phyloP scores from a whole-genome alignment of 2,888 invertebrate genomes.

The Acronicta leporina region DNA sequence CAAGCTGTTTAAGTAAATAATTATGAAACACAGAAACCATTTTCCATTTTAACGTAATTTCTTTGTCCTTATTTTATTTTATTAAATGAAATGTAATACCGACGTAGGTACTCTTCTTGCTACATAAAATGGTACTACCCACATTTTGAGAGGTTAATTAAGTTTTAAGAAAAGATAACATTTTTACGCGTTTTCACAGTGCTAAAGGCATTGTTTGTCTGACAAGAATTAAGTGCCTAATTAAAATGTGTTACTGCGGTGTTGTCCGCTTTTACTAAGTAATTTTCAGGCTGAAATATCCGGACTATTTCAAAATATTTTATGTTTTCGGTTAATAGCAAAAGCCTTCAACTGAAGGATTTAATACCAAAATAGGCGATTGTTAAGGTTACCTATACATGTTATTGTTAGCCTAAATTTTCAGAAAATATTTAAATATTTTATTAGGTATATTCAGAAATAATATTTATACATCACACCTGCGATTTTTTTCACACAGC shows the following conservation, averaged over 20 bases:
- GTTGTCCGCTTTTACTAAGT: constrained; percentile 14
- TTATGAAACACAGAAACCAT: constrained; percentile 7
- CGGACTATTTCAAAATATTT: constrained; percentile 13
- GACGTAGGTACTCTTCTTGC: background rate
- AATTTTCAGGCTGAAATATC: constrained; percentile 29
- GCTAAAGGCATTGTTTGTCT: constrained; percentile 36
- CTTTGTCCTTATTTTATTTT: background rate
- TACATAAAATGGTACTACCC: constrained; percentile 11
- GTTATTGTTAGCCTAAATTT: no score
- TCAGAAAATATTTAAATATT: no score
- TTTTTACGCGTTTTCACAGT: constrained; percentile 46
- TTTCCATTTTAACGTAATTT: constrained; percentile 7
- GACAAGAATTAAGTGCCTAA: constrained; percentile 42
- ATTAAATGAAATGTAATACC: background rate
- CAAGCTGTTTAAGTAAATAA: no score
- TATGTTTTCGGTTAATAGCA: no score
- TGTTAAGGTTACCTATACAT: no score
- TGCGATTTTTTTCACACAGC: no score
- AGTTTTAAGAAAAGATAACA: constrained; percentile 33
- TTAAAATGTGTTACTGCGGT: constrained; percentile 42
- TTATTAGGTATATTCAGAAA: no score
- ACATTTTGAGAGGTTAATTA: constrained; percentile 37
- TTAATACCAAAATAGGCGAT: no score
- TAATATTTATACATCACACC: no score
- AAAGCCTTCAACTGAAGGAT: no score